Evolutionary conservation across 2,797 vertebrate species (phyloP), one percentile per base, ranked within the genome.

Genomic region (Arctocebus calabarensis): DNA sequence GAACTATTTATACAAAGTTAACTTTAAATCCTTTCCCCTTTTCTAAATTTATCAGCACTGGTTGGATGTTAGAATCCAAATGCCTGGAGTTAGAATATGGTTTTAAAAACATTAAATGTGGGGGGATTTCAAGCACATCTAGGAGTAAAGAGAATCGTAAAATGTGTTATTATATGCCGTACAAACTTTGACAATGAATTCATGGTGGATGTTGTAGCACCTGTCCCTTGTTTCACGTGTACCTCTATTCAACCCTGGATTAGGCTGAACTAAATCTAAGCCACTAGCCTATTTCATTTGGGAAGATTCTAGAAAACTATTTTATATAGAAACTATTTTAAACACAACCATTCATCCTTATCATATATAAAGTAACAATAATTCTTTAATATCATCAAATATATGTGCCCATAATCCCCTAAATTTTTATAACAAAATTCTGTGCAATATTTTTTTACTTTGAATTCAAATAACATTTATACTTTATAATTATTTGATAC

Each of bases 261-360:
- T 83, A 45, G 73, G 22, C 2, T 79, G 83, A 92, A 79, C 7
- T n/a, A 61, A 68, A 43, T 55, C 25, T 55, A 48, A 84, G 12
- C n/a, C 32, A 77, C 45, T n/a, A 59, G 17, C n/a, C 55, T 84
- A 93, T 88, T 75, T 91, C 25, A 37, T 62, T 37, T 88, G 20
- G 55, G 62, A 52, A 68, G 75, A 95, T 37, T 90, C 92, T 57
- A 66, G 9, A 19, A 66, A 66, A 94, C 52, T 45, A 74, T 68
- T 91, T 95, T 17, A 61, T 45, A 20, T 84, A 23, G 22, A 91
- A 23, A 74, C 32, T 34, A 71, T 92, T 29, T 93, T 25, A 92
- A 94, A 77, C 16, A 10, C 52, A 79, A 64, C 16, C 3, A 11
- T 40, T 14, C 1, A 91, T 43, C 5, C 17, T 78, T 55, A 79